Base-by-base conservation (phyloP, 1,140 invertebrate species). In the Drosophila subpulchrella region DNA sequence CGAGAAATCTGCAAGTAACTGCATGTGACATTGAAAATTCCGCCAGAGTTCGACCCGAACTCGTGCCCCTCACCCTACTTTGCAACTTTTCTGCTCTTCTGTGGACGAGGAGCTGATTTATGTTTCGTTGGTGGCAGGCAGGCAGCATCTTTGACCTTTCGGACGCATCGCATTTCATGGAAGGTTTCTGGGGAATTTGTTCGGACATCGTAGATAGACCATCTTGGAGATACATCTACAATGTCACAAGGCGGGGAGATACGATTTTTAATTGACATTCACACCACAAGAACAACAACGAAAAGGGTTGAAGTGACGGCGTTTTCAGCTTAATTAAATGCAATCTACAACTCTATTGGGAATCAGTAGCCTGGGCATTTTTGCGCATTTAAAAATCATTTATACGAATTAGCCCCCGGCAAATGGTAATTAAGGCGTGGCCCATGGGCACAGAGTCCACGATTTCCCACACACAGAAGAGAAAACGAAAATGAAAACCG, bases 361-460 rank as follows among this genome's bases (percentile, higher is more conserved):
- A 83, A 84, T 84, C 81, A 84, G 81, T 72, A 80, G 81, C 51
- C 8, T 0, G 72, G 61, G 66, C 78, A 80, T 84, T 80, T 84
- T 74, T 55, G 81, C 77, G 81, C 77, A 84, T 85, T 85, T 85
- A 80, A 84, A 85, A 85, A 84, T 85, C 81, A 83, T 84, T 84
- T 85, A 84, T 84, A 57, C 80, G 77, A 80, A 84, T 84, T 84
- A 84, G 65, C 48, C 54, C 20, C 44, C 6, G 32, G 47, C 42
- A 20, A 15, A 54, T 55, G 63, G 57, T 80, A 84, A 80, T 85
- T 80, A 84, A 84, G 76, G 81, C 81, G 72, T 54, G 62, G 46
- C 56, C 65, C 65, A 46, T 13, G 36, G 44, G 65, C 58, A 39
- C 73, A 54, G 32, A 42, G 56, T 65, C 56, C 81, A 84, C 75